phyloP scores from a whole-genome alignment of 2,888 invertebrate species.

The Apomyelois bistriatella region DNA sequence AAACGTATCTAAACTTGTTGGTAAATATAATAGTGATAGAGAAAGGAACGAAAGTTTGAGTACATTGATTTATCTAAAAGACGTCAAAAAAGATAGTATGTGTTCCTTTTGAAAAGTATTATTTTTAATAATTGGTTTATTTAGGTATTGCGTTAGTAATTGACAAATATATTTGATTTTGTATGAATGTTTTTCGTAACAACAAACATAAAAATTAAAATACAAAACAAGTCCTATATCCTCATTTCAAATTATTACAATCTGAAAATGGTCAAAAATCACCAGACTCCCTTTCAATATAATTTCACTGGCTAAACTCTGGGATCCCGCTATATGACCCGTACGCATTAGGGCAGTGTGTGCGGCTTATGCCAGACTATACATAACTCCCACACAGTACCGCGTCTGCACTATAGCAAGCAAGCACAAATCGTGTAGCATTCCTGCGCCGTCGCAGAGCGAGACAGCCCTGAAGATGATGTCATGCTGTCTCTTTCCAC shows the following conservation, averaged over 20 bases:
- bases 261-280: slow-evolving; percentile 63
- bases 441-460: slow-evolving; percentile 67
- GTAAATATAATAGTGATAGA: no score
- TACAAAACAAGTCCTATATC: background rate
- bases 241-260: slow-evolving; percentile 14
- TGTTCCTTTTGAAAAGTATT: no score
- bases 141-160: no score
- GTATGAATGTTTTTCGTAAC: no score
- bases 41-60: no score
- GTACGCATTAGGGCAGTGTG: slow-evolving; percentile 79
- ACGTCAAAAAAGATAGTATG: no score
- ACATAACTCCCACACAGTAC: slow-evolving; percentile 56
- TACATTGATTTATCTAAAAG: no score
- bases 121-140: no score
- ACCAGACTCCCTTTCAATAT: slow-evolving; percentile 78
- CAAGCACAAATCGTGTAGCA: slow-evolving; percentile 78
- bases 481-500: slow-evolving; percentile 54
- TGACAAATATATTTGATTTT: no score
- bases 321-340: slow-evolving; percentile 78
- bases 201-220: background rate
- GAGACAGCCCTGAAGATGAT: slow-evolving; percentile 50
- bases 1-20: no score
- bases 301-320: slow-evolving; percentile 79
- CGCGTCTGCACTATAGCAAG: slow-evolving; percentile 64
- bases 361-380: slow-evolving; percentile 55